Base-by-base conservation (phyloP, 2,888 invertebrate species). In the Drosophila rubida region DNA sequence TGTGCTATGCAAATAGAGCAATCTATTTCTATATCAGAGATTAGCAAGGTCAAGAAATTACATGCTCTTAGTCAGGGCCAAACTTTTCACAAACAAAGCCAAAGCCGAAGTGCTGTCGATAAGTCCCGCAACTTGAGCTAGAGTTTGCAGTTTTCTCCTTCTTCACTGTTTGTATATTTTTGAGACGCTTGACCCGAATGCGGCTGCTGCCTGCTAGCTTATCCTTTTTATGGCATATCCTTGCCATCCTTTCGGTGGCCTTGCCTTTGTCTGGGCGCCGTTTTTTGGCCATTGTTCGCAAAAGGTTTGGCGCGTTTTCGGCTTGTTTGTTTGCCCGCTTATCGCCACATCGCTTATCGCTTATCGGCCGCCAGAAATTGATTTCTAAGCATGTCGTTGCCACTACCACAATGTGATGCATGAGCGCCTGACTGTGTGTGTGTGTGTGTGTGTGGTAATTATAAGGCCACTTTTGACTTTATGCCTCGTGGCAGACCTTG, bases 291-390 rank as follows among this genome's bases (percentile, higher is more conserved):
- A 54, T 74, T 76, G 58, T 77, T 48, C 22, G 30, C 69, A 73
- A 73, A 62, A 55, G 66, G 59, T 70, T 55, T 45, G 55, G 55
- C 44, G 27, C 30, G 25, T 25, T 25, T 22, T 49, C 35, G 13
- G 19, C n/a, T 65, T 72, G 67, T 73, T 72, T 77, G 73, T 55
- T 59, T 51, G 41, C 30, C 27, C 69, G 60, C 64, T 79, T 75
- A 76, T 79, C 77, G 66, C 77, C 61, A 14, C 62, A 78, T 50
- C 81, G 69, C 73, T 78, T 68, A 78, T 50, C 81, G 69, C 73
- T 78, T 68, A 88, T 80, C 80, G 72, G 57, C 42, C 39, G 50
- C 46, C 62, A 41, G 57, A 59, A 81, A 86, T 81, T 81, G 88
- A 87, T 87, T 88, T 69, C 67, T 3, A 62, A 67, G 59, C 80